phyloP scores from a whole-genome alignment of 2,113 vertebrate species.

The Odontesthes bonariensis region DNA sequence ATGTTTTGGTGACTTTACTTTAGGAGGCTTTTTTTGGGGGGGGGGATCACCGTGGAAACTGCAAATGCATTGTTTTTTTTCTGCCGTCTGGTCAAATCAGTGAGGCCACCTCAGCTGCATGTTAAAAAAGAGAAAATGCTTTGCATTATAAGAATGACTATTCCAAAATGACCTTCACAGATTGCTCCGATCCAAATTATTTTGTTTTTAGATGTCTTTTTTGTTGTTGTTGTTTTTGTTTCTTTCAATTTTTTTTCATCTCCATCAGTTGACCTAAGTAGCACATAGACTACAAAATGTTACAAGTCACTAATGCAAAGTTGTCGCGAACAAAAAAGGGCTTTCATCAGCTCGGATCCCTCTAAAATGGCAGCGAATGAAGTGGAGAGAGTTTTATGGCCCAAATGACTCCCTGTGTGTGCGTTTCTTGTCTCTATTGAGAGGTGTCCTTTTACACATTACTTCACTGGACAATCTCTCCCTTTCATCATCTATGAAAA shows the following conservation, averaged over 20 bases:
- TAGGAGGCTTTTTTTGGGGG: background rate
- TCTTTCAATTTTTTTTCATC: conserved; percentile 2
- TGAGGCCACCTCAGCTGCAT: background rate
- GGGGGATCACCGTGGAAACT: background rate
- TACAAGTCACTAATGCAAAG: conserved; percentile 17
- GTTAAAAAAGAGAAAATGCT: background rate
- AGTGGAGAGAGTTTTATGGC: conserved; percentile 49
- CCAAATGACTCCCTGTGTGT: conserved; percentile 35
- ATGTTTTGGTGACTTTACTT: background rate
- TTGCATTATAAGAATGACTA: background rate
- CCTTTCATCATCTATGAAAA: conserved; percentile 65
- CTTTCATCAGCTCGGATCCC: conserved; percentile 43
- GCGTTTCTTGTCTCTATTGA: conserved; percentile 20
- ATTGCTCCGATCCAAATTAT: background rate
- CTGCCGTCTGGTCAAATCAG: background rate
- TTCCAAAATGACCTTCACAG: background rate
- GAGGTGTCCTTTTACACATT: conserved; percentile 66
- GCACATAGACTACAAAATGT: conserved; percentile 12
- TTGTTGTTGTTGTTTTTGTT: background rate
- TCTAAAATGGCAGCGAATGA: conserved; percentile 50
- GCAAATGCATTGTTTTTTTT: background rate
- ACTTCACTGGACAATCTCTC: conserved; percentile 50
- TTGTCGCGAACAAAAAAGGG: conserved; percentile 26
- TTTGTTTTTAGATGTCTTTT: background rate
- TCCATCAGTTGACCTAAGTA: conserved; percentile 18